Conservation (phyloP, 1,140 invertebrate species). For the Phortica variegata region DNA sequence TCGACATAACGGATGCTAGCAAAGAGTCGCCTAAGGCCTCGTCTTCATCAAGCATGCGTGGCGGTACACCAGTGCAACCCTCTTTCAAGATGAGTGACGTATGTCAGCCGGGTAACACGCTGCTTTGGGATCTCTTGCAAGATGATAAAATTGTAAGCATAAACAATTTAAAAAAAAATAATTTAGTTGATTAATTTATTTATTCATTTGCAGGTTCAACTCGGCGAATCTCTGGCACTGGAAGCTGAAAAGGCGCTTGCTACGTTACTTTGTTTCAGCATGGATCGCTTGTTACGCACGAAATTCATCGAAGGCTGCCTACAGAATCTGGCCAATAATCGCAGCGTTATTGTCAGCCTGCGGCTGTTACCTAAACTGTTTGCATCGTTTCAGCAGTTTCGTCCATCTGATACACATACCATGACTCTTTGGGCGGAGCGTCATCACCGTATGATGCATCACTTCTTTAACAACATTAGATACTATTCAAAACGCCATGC, state of each 20-base stretch:
- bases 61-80: constrained; percentile 49
- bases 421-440: constrained; percentile 87
- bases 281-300: constrained; percentile 82
- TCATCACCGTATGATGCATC: constrained; percentile 86
- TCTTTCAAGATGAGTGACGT: constrained; percentile 75
- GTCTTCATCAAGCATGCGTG: constrained; percentile 2
- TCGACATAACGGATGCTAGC: constrained; percentile 35
- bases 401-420: constrained; percentile 78
- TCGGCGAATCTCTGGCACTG: constrained; percentile 82
- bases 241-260: constrained; percentile 91
- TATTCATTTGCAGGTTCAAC: constrained; percentile 64
- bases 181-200: constrained; percentile 4
- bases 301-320: constrained; percentile 95
- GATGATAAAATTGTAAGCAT: constrained; percentile 83
- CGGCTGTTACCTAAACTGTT: constrained; percentile 86
- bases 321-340: constrained; percentile 83
- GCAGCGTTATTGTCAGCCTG: constrained; percentile 85
- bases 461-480: constrained; percentile 85
- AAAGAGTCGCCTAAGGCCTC: constrained; percentile 40
- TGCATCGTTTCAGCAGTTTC: constrained; percentile 85
- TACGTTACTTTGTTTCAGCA: constrained; percentile 85
- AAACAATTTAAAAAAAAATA: constrained; percentile 1
- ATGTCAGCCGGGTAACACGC: constrained; percentile 83
- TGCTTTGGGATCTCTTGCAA: constrained; percentile 92
- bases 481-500: constrained; percentile 60